These are phyloP conservation scores for Corythornis leucogaster DNA, from an alignment of 2,797 vertebrate genomes.

Conservation along the genomic window DNA sequence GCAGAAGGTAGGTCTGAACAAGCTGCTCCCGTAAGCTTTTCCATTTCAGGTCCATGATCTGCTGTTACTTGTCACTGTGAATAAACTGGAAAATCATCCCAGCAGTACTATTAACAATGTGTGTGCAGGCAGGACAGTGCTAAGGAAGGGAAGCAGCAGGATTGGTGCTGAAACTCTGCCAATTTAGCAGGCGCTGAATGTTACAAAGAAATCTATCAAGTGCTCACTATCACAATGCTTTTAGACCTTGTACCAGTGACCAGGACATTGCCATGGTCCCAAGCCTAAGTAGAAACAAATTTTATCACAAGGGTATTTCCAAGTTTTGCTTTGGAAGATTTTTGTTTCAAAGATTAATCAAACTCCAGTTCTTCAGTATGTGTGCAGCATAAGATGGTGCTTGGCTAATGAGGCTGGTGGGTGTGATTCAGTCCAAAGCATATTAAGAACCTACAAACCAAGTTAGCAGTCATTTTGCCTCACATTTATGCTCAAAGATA, in stretches of 20 bases:
- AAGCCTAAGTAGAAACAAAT: not conserved
- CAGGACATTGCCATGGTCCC: not conserved
- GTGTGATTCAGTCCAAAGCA: not conserved
- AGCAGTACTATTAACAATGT: not conserved
- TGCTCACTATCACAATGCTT: not conserved
- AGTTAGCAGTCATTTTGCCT: not conserved
- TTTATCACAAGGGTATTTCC: not conserved
- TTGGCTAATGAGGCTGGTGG: not conserved
- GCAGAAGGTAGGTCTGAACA: not conserved
- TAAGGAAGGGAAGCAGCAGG: not conserved
- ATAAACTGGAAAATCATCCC: not conserved
- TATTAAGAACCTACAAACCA: not conserved
- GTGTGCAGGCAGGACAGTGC: not conserved
- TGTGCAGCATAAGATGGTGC: not conserved
- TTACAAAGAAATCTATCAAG: not conserved
- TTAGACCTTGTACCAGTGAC: not conserved
- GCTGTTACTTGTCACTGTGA: not conserved
- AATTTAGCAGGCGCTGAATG: not conserved
- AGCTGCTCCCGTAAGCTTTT: not conserved
- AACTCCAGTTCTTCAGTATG: not conserved
- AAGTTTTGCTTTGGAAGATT: not conserved
- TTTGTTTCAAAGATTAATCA: not conserved
- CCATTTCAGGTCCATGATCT: not conserved
- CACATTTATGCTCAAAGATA: not conserved
- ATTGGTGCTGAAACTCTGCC: not conserved